phyloP scores from a whole-genome alignment of 2,797 vertebrate genomes.

The Moxostoma hubbsi region DNA sequence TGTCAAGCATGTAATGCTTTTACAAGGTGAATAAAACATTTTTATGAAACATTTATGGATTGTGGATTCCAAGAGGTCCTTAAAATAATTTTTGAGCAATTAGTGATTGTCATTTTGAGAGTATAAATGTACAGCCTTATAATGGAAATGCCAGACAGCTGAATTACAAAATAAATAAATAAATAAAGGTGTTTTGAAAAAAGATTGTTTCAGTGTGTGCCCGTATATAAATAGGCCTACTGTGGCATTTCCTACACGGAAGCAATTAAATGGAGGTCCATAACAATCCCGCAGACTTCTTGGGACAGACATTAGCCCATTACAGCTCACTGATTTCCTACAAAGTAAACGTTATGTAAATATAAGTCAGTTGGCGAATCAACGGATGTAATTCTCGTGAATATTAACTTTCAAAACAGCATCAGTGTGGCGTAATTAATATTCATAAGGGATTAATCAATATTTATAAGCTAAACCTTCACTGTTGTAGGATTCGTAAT shows the following conservation, averaged over 20 bases:
- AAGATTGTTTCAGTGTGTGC: background rate
- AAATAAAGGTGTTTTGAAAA: no score
- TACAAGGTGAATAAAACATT: background rate
- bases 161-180: no score
- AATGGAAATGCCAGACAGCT: no score
- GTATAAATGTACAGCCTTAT: no score
- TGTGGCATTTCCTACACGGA: constrained; percentile 3
- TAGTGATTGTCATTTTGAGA: no score
- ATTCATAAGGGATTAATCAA: constrained; percentile 3
- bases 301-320: no score
- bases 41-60: no score
- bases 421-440: background rate
- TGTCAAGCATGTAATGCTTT: background rate
- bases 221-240: background rate
- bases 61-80: no score
- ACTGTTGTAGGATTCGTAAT: background rate
- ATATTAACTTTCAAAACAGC: background rate
- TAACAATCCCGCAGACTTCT: constrained; percentile 1
- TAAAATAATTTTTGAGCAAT: no score
- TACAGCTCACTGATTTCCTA: no score
- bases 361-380: no score
- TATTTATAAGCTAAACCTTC: background rate
- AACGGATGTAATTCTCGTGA: background rate
- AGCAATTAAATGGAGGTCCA: constrained; percentile 1
- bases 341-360: no score